Evolutionary conservation across 2,888 invertebrate species (phyloP).

Genomic region (Lochmaea crataegi): DNA sequence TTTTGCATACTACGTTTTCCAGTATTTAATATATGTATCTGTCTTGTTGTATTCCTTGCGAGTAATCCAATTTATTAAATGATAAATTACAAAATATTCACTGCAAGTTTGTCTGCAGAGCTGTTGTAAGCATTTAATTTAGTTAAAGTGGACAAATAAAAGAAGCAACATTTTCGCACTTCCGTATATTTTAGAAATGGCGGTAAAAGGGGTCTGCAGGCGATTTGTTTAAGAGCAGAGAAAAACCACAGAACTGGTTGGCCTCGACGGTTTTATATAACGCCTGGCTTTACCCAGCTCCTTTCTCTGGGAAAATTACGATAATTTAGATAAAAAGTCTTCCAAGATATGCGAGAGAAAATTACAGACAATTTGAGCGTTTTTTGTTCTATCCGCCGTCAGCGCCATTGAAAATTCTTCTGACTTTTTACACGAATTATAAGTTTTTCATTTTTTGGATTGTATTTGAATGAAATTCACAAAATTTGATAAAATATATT

Average conservation of each 20-base stretch:
- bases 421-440: slow-evolving; percentile 33
- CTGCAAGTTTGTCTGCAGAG: no score
- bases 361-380: slow-evolving; percentile 38
- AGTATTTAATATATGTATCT: no score
- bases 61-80: no score
- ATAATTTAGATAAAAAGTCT: slow-evolving; percentile 44
- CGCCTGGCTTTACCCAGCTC: slow-evolving; percentile 40
- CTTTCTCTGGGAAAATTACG: slow-evolving; percentile 37
- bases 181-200: slow-evolving; percentile 26
- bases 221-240: slow-evolving; percentile 47
- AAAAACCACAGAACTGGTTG: slow-evolving; percentile 43
- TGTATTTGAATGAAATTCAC: neutral
- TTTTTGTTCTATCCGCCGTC: slow-evolving; percentile 31
- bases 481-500: neutral
- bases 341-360: slow-evolving; percentile 39
- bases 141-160: slow-evolving; percentile 13
- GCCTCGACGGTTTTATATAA: slow-evolving; percentile 42
- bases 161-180: slow-evolving; percentile 7
- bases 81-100: no score
- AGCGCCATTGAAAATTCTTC: slow-evolving; percentile 12
- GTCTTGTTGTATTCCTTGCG: no score
- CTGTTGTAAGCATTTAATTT: slow-evolving; percentile 17
- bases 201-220: slow-evolving; percentile 45
- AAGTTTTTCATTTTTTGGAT: slow-evolving; percentile 27
- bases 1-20: no score